Evolutionary conservation across 2,888 invertebrate species (phyloP), one percentile per base, ranked within the genome.

Genomic region (Caenorhabditis sinica): DNA sequence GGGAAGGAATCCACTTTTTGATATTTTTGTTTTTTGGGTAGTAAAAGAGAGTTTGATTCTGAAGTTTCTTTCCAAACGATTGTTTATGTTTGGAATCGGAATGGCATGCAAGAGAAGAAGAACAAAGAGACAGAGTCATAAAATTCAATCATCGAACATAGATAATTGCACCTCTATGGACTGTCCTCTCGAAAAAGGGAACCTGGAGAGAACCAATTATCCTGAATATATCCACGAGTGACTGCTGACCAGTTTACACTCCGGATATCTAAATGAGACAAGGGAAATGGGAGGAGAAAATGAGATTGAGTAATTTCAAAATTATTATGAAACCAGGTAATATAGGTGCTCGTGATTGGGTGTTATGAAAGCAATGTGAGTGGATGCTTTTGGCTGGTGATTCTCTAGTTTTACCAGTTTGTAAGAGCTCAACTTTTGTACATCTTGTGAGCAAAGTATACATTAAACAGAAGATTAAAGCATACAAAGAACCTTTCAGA

Each of bases 81-180:
- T 49, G 49, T 49, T 49, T 49, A 49, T 49, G 20, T 40, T 2
- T 6, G 6, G 40, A 73, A 30, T 25, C 73, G n/a, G 25, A 23
- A 66, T 63, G 28, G 28, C 45, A 28, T 63, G 36, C 25, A 13
- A 33, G 30, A 25, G 60, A 53, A 36, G 40, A 45, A 45, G 51
- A 33, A 60, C 60, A 82, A 53, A 72, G 63, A 63, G 72, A 58
- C 20, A 77, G 68, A 81, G 82, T 65, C 65, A 74, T 63, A 75
- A 65, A 65, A 75, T 60, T 43, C 71, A 79, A 71, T 66, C 71
- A 69, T 60, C 68, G 36, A 45, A 58, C 68, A 61, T 53, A 51
- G 43, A 76, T 76, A 68, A 75, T 75, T 75, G 69, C 69, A 65
- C 65, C 65, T 40, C 5, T 61, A 53, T 65, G 43, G 73, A 65